These are phyloP conservation scores for Hirtodrosophila confusa DNA, from an alignment of 2,888 invertebrate species.

Conservation along the genomic window DNA sequence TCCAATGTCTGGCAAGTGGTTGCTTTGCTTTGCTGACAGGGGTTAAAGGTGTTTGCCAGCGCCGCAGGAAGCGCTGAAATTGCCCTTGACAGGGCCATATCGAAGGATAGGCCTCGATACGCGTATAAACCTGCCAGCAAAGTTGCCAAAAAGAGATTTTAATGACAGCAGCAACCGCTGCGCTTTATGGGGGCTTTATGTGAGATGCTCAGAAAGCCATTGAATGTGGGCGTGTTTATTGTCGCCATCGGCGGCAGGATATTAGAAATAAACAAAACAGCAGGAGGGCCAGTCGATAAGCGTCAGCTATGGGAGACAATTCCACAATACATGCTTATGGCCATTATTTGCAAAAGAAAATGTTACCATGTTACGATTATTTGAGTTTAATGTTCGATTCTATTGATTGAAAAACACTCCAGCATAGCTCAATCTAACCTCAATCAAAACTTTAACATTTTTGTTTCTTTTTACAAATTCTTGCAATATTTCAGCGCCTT, in stretches of 20 bases:
- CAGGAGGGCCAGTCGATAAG: constrained; percentile 59
- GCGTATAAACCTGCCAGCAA: constrained; percentile 42
- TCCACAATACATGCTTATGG: constrained; percentile 20
- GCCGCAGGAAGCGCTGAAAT: constrained; percentile 55
- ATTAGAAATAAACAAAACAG: constrained; percentile 74
- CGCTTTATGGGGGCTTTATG: constrained; percentile 70
- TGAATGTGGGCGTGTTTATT: constrained; percentile 74
- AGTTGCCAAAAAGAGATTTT: constrained; percentile 69
- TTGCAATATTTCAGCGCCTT: background rate
- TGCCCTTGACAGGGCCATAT: constrained; percentile 45
- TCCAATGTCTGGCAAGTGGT: constrained; percentile 38
- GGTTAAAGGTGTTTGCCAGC: constrained; percentile 68
- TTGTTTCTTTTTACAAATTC: background rate
- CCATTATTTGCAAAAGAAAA: constrained; percentile 38
- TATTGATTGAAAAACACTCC: constrained; percentile 2
- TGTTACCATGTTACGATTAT: constrained; percentile 10
- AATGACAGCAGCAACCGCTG: constrained; percentile 72
- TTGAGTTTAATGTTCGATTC: constrained; percentile 36
- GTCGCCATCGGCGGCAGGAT: constrained; percentile 67
- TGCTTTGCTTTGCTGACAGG: constrained; percentile 18
- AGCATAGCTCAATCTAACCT: background rate
- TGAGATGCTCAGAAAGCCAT: constrained; percentile 40
- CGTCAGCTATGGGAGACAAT: constrained; percentile 32
- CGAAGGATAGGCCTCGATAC: constrained; percentile 58
- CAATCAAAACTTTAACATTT: constrained; percentile 1